phyloP scores from a whole-genome alignment of 2,888 invertebrate genomes.

The Phlogophora meticulosa region DNA sequence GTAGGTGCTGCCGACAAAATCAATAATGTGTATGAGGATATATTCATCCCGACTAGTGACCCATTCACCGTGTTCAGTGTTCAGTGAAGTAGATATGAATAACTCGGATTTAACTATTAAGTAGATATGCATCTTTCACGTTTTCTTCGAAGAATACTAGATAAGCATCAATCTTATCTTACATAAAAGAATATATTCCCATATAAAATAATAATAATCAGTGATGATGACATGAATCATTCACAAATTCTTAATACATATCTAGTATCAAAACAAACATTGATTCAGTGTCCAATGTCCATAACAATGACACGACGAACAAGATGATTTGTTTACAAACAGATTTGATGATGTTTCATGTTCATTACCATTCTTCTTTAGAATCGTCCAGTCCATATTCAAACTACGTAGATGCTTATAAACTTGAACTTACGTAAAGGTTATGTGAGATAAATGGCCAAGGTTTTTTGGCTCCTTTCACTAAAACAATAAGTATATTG shows the following conservation, averaged over 20 bases:
- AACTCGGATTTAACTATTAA: too few species aligned
- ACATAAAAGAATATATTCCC: neutral
- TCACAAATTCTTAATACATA: constrained; percentile 7
- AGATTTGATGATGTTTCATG: constrained; percentile 23
- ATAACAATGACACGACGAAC: constrained; percentile 46
- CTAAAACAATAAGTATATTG: constrained; percentile 18
- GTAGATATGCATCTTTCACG: too few species aligned
- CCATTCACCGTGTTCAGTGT: too few species aligned
- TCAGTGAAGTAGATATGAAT: too few species aligned
- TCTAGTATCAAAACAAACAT: constrained; percentile 21
- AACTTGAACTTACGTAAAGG: constrained; percentile 42
- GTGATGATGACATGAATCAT: neutral
- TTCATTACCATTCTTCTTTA: neutral
- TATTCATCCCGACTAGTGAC: too few species aligned
- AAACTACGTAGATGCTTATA: constrained; percentile 11
- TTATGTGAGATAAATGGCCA: constrained; percentile 36
- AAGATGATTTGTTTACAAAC: constrained; percentile 47
- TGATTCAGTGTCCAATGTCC: constrained; percentile 21
- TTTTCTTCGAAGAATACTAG: too few species aligned
- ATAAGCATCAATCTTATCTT: too few species aligned
- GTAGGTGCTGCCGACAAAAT: too few species aligned
- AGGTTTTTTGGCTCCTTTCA: constrained; percentile 48
- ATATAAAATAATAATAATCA: neutral
- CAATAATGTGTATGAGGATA: too few species aligned
- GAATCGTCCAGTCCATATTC: constrained; percentile 4